Percentiles rank a stretch among this genome's conserved stretches.
Conservation (phyloP, 2,797 vertebrate genomes). For the Sebastes wilsoni region DNA sequence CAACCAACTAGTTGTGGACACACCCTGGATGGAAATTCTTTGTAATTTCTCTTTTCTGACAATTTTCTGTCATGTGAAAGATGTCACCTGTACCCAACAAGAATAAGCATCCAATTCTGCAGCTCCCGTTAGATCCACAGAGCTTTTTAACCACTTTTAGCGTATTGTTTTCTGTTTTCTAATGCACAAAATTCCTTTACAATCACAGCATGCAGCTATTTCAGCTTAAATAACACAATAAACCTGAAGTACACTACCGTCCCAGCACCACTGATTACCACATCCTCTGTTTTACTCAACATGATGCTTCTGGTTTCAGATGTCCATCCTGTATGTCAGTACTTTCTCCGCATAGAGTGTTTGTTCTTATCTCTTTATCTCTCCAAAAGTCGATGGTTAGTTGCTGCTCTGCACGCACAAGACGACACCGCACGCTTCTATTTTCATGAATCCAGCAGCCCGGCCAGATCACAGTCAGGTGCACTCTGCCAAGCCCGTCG, state of each 20-base stretch:
- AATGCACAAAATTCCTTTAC: not conserved
- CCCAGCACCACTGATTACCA: too few relatives aligned
- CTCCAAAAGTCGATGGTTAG: too few relatives aligned
- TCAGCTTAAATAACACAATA: not conserved
- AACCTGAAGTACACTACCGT: not conserved
- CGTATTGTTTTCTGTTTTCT: not conserved
- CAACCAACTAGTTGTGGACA: constrained; percentile 8
- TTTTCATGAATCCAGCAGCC: too few relatives aligned
- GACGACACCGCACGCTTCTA: too few relatives aligned
- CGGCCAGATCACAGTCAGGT: too few relatives aligned
- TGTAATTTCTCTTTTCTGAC: not conserved
- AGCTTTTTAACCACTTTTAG: not conserved
- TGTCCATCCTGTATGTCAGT: too few relatives aligned
- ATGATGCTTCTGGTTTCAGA: too few relatives aligned
- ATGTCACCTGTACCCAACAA: not conserved
- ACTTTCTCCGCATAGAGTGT: too few relatives aligned
- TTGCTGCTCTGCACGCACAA: too few relatives aligned
- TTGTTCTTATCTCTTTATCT: too few relatives aligned
- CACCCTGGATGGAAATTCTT: not conserved
- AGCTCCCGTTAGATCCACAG: not conserved
- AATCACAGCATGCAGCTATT: not conserved
- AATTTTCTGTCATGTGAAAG: not conserved
- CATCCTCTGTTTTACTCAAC: too few relatives aligned
- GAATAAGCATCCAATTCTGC: not conserved
- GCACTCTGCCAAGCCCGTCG: too few relatives aligned